Percentiles rank a stretch among this genome's conserved stretches.
These are phyloP conservation scores for Cryptocheilus praepositus DNA, from an alignment of 2,888 invertebrate genomes.

Conservation along the genomic window DNA sequence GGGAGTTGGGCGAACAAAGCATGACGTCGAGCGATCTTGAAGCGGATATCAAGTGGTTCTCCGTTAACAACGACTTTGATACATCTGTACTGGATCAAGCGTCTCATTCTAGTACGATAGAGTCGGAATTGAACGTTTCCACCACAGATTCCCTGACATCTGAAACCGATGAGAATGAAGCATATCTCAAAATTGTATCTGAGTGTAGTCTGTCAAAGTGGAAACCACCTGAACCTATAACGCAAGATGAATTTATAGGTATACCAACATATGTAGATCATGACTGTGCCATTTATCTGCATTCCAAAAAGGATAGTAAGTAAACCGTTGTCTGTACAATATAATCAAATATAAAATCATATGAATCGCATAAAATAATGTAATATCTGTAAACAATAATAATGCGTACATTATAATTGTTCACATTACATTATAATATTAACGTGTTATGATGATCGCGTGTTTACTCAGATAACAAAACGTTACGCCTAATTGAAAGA, in stretches of 20 bases:
- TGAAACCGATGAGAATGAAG: background rate
- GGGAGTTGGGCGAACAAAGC: slow-evolving; percentile 41
- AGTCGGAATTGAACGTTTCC: background rate
- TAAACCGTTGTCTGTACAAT: background rate
- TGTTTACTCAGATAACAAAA: slow-evolving; percentile 49
- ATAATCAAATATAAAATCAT: background rate
- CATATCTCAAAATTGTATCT: background rate
- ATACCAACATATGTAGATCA: slow-evolving; percentile 80
- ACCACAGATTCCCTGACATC: background rate
- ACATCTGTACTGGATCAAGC: background rate
- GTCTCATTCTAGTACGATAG: too few relatives aligned
- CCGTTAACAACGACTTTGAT: background rate
- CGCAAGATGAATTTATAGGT: slow-evolving; percentile 77
- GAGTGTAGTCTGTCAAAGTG: slow-evolving; percentile 75
- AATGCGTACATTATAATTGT: background rate
- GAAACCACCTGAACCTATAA: slow-evolving; percentile 78
- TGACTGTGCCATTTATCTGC: slow-evolving; percentile 74
- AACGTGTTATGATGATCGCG: background rate
- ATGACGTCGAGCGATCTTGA: slow-evolving; percentile 1
- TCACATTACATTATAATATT: background rate
- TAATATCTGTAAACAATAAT: background rate
- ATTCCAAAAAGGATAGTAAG: slow-evolving; percentile 63
- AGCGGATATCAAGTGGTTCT: slow-evolving; percentile 32
- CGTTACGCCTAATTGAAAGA: slow-evolving; percentile 76
- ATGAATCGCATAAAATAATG: background rate